Evolutionary conservation across 2,888 invertebrate genomes (phyloP), one percentile per base, ranked within the genome.

Genomic region (Machimus atricapillus): DNA sequence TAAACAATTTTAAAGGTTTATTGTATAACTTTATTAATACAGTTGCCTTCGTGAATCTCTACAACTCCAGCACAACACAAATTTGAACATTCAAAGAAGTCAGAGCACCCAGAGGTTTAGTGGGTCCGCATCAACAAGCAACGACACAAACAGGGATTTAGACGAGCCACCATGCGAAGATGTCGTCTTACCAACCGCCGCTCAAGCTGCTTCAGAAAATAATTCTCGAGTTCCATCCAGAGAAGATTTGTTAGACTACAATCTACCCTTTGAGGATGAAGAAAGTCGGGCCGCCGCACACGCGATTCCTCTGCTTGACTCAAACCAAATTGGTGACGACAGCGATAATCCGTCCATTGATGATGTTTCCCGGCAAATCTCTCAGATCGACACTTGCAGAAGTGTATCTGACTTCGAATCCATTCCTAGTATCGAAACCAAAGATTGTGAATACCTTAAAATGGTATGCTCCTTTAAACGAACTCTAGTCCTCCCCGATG

Each of bases 11-110:
- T 12, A 43, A 8, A 19, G n/a, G 2, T 27, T 1, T 12, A 37
- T 79, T 19, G 56, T 43, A 31, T 12, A 52, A 79, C 40, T 37
- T 34, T 46, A 7, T 31, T 0, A 74, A 89, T 89, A 3, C 85
- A 93, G 93, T 88, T 93, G 92, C 87, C 89, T 93, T 9, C 91
- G 93, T 0, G 93, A 93, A 87, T 92, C 93, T 5, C 88, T 93
- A 40, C 92, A 92, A 89, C 88, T 93, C 23, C 93, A 93, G 89
- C 93, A 93, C 89, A 92, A 92, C 19, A 93, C 93, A 12, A 93
- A 93, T 89, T 89, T 93, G 1, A 93, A 93, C 87, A 93, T 93
- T 77, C 93, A 93, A 87, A 92, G 93, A 12, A 93, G 93, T 87
- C 93, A 93, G 88, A 93, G 93, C 87, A 93, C 92, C 0, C 93